Percentiles rank a stretch among this genome's conserved stretches.
These are phyloP conservation scores for Bombyx huttoni DNA, from an alignment of 2,888 invertebrate genomes.

Conservation along the genomic window DNA sequence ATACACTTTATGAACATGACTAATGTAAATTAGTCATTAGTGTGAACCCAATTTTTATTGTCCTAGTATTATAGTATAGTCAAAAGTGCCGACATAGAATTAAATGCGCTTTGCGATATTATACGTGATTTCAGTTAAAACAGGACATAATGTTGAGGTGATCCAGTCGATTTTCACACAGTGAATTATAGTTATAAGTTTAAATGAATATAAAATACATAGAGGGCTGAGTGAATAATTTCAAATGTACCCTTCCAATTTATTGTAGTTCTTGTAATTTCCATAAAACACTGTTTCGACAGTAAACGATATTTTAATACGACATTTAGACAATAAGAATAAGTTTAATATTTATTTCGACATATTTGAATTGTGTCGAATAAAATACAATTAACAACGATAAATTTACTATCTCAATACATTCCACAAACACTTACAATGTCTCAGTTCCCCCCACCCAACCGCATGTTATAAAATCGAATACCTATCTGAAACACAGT, in stretches of 20 bases:
- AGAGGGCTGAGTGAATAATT: no score
- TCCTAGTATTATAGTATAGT: slow-evolving; percentile 51
- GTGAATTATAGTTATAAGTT: no score
- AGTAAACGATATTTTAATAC: slow-evolving; percentile 26
- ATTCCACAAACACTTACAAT: slow-evolving; percentile 33
- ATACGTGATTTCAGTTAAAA: not conserved
- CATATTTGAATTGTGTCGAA: slow-evolving; percentile 39
- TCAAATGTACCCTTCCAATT: not conserved
- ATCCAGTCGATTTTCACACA: not conserved
- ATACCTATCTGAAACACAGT: slow-evolving; percentile 34
- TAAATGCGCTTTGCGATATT: slow-evolving; percentile 23
- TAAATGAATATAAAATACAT: no score
- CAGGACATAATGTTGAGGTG: not conserved
- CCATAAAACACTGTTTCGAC: slow-evolving; percentile 20
- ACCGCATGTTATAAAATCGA: slow-evolving; percentile 20
- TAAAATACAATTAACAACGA: slow-evolving; percentile 58
- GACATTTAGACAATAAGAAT: slow-evolving; percentile 20
- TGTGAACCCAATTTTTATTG: slow-evolving; percentile 58
- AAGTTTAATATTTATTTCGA: slow-evolving; percentile 39
- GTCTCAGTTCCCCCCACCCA: slow-evolving; percentile 32
- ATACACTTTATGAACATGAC: slow-evolving; percentile 17
- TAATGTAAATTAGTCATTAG: slow-evolving; percentile 21
- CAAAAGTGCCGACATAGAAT: slow-evolving; percentile 53
- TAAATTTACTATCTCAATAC: slow-evolving; percentile 46
- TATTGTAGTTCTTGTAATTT: slow-evolving; percentile 16